Percentiles rank a stretch among this genome's conserved stretches.
phyloP scores from a whole-genome alignment of 2,888 invertebrate genomes.

The Temnothorax rugatulus region DNA sequence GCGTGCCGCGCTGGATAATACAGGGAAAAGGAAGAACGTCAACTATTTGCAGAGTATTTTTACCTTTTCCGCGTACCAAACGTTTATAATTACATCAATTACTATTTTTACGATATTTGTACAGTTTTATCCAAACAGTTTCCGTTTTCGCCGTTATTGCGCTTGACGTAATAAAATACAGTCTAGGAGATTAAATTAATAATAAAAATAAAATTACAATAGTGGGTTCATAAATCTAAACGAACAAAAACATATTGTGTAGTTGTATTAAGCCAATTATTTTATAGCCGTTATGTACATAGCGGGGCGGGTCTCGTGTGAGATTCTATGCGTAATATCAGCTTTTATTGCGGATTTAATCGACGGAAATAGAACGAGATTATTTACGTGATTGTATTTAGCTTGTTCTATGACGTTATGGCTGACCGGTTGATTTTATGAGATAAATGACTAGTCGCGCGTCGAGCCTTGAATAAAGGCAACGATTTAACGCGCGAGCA shows the following conservation, averaged over 20 bases:
- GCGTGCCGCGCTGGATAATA: not conserved
- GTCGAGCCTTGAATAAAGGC: conserved; percentile 76
- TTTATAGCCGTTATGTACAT: conserved; percentile 43
- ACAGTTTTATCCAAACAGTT: conserved; percentile 6
- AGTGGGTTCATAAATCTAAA: conserved; percentile 33
- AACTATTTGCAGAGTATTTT: conserved; percentile 19
- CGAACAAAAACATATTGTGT: conserved; percentile 43
- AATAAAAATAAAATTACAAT: conserved; percentile 55
- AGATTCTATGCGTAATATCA: conserved; percentile 5
- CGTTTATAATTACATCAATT: conserved; percentile 28
- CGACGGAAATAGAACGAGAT: conserved; percentile 66
- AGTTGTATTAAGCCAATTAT: conserved; percentile 51
- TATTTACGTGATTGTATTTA: conserved; percentile 62
- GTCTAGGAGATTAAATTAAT: conserved; percentile 34
- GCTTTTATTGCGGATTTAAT: conserved; percentile 58
- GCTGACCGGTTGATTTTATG: conserved; percentile 71
- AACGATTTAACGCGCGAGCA: conserved; percentile 77
- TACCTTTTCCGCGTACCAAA: not conserved
- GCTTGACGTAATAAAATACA: conserved; percentile 26
- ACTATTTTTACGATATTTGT: conserved; percentile 19
- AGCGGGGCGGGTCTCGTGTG: not conserved
- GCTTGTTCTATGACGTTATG: conserved; percentile 48
- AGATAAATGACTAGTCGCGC: conserved; percentile 75
- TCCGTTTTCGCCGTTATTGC: conserved; percentile 1
- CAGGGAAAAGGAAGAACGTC: not conserved